Conservation (phyloP, 2,113 vertebrate species). For the Gobio gobio region DNA sequence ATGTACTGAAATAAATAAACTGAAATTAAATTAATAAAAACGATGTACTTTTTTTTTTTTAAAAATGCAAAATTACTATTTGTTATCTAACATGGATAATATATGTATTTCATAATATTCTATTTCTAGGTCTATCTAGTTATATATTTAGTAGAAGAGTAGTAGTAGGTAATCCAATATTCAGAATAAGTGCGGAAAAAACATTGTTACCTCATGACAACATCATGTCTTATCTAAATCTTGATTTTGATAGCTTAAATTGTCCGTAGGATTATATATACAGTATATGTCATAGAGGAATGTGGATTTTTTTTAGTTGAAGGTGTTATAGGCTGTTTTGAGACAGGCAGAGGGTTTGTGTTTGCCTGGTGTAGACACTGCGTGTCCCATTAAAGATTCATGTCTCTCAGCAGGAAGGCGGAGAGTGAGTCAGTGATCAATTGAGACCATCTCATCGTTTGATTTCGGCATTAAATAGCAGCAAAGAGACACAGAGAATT, state of each 20-base stretch:
- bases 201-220: background rate
- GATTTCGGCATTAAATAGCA: slow-evolving; percentile 37
- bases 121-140: background rate
- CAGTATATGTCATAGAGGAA: background rate
- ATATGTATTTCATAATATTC: background rate
- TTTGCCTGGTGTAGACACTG: slow-evolving; percentile 43
- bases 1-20: too few species aligned
- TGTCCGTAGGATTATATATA: background rate
- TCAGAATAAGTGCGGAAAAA: too few species aligned
- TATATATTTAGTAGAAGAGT: background rate
- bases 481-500: slow-evolving; percentile 1
- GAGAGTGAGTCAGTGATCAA: slow-evolving; percentile 56
- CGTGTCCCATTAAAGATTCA: slow-evolving; percentile 68
- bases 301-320: background rate
- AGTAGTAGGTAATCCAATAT: background rate
- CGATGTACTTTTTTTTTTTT: too few species aligned
- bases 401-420: slow-evolving; percentile 47
- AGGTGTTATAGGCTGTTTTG: background rate
- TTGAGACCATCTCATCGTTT: slow-evolving; percentile 42
- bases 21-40: too few species aligned
- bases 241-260: background rate
- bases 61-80: background rate
- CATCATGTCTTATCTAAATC: too few species aligned
- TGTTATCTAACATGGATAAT: background rate
- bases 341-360: background rate